Conservation (phyloP, 2,113 vertebrate species). For the Thalassarche chlororhynchos region DNA sequence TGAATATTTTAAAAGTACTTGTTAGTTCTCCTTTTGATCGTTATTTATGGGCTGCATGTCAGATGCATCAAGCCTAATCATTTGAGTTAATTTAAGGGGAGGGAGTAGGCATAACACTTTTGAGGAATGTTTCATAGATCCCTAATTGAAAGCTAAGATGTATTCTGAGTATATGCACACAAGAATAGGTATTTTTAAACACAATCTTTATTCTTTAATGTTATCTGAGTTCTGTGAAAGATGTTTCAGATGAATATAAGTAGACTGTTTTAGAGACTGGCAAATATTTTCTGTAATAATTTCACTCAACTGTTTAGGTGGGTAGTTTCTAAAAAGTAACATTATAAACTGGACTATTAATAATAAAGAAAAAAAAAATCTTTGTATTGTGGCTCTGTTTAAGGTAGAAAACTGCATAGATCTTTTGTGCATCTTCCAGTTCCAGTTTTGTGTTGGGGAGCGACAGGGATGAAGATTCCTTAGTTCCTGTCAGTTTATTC, state of each 20-base stretch:
- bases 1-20: not conserved
- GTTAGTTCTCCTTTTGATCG: not conserved
- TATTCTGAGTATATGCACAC: not conserved
- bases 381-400: not conserved
- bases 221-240: not conserved
- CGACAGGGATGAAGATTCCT: not conserved
- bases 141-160: not conserved
- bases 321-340: not conserved
- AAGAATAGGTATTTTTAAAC: not conserved
- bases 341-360: not conserved
- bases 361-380: not conserved
- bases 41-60: not conserved
- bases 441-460: not conserved
- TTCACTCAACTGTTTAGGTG: not conserved
- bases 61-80: not conserved
- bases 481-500: not conserved
- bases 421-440: not conserved
- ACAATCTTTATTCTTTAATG: not conserved
- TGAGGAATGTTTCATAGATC: not conserved
- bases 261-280: not conserved
- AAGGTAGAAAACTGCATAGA: not conserved
- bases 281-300: not conserved
- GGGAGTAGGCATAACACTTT: not conserved
- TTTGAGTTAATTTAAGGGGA: not conserved
- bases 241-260: not conserved